Base-by-base conservation (phyloP, 2,797 vertebrate species). In the Echiichthys vipera region DNA sequence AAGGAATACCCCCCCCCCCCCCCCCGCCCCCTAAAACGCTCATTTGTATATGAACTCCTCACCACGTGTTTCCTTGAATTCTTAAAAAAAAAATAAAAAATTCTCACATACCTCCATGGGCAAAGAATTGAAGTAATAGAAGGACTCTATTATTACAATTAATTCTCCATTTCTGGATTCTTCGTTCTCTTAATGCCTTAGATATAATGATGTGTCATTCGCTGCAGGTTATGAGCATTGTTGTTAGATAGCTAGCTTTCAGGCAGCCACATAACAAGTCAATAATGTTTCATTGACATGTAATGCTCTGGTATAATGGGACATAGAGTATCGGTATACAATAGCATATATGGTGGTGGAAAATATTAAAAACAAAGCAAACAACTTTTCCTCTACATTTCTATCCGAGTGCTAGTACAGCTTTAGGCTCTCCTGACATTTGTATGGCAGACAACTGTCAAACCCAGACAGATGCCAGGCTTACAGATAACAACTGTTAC, bases 361-460 rank as follows among this genome's bases (percentile, higher is more conserved):
- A n/a, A 37, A 54, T 17, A 7, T 13, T 32, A 29, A 42, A 36
- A 61, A 27, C 15, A 18, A 36, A n/a, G 34, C 30, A 25, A 18
- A 43, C 30, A 39, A 18, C 18, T 40, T 51, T 71, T 51, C 22
- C 3, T 40, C 12, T 42, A 61, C 22, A 29, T 71, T 64, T 81
- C 5, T 24, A 37, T 53, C 40, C 29, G 51, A 29, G 24, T 51
- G 30, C 36, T 22, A 56, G 32, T 2, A 27, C 17, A 51, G 36
- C 61, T 27, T 32, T 64, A 20, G 13, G 59, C 37, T 69, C 43
- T 50, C n/a, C 45, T 64, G 57, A 71, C 45, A 47, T 59, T 56
- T 49, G n/a, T 34, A 34, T 29, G 20, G 24, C 42, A 45, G 71
- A 51, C 27, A 46, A 66, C 67, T 65, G 74, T 66, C 37, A 66